Percentiles rank a stretch among this genome's conserved stretches.
Conservation (phyloP, 1,140 invertebrate species). For the Gonioctena quinquepunctata region DNA sequence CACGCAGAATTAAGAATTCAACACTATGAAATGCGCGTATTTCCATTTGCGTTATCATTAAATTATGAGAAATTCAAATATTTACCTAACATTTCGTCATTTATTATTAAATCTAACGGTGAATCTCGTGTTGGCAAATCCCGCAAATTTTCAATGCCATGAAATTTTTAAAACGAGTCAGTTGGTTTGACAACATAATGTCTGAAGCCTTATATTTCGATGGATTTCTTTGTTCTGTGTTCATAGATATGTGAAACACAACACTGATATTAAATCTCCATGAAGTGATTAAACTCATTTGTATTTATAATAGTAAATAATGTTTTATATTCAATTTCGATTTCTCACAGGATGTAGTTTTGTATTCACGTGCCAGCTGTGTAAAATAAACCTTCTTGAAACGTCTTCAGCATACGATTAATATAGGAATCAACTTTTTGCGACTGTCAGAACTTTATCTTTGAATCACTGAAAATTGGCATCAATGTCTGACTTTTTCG, state of each 20-base stretch:
- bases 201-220: no score
- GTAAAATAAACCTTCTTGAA: neutral
- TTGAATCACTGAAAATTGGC: no score
- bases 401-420: neutral
- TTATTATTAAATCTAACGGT: neutral
- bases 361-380: neutral
- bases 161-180: no score
- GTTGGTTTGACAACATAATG: no score
- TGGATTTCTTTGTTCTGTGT: no score
- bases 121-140: no score
- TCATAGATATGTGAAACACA: no score
- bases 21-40: neutral
- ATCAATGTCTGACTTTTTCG: no score
- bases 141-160: no score
- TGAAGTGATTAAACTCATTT: neutral
- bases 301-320: neutral
- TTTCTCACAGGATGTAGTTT: conserved; percentile 1
- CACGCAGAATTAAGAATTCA: neutral
- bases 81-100: neutral
- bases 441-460: no score
- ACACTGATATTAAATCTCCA: no score
- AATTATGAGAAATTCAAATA: neutral
- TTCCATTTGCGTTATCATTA: neutral
- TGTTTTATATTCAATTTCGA: conserved; percentile 8
- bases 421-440: neutral